Evolutionary conservation across 2,888 invertebrate genomes (phyloP).

Genomic region (Graphium colonna): DNA sequence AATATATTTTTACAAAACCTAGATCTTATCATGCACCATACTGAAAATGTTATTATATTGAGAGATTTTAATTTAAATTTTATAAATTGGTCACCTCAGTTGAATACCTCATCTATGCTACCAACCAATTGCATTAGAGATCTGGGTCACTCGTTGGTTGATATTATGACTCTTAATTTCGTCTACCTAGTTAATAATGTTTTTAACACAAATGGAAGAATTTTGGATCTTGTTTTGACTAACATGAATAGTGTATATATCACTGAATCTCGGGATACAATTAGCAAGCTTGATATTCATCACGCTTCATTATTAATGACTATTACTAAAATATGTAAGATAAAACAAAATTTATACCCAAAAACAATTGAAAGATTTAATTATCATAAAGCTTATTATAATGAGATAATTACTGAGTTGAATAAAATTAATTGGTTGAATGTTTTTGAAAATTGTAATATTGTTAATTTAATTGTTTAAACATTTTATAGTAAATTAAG

Average conservation of each 20-base stretch:
- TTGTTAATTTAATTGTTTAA: conserved; percentile 12
- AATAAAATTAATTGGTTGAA: conserved; percentile 7
- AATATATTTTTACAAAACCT: conserved; percentile 14
- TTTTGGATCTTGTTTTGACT: conserved; percentile 25
- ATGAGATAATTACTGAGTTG: conserved; percentile 7
- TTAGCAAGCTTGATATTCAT: conserved; percentile 23
- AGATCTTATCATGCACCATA: conserved; percentile 9
- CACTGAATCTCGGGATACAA: not conserved
- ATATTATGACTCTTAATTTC: conserved; percentile 25
- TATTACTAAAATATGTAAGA: not conserved
- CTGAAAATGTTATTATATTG: conserved; percentile 23
- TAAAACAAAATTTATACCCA: not conserved
- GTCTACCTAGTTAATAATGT: conserved; percentile 24
- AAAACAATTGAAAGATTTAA: conserved; percentile 9
- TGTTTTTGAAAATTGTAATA: not conserved
- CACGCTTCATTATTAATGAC: conserved; percentile 25
- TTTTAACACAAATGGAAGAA: conserved; percentile 18
- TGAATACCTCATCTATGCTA: conserved; percentile 3
- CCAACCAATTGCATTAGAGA: conserved; percentile 16
- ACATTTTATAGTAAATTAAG: conserved; percentile 12
- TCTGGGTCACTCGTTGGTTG: conserved; percentile 23
- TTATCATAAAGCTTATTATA: conserved; percentile 26
- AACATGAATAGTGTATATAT: conserved; percentile 11
- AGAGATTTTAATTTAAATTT: conserved; percentile 27
- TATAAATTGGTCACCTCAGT: conserved; percentile 19